Evolutionary conservation across 2,113 vertebrate genomes (phyloP).

Genomic region (Python bivittatus): DNA sequence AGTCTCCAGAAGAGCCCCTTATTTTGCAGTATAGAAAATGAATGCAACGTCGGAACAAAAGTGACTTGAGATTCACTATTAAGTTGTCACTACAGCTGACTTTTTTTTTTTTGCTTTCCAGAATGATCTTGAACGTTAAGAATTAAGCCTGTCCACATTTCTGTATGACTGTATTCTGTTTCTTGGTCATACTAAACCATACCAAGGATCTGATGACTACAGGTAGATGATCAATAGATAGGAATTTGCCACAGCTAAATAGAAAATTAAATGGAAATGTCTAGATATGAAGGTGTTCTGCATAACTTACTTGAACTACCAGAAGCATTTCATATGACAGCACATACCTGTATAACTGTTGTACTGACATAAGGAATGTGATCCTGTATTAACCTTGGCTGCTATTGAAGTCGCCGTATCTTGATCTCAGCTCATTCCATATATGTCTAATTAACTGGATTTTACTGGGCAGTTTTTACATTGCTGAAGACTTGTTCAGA

Average conservation of each 20-base stretch:
- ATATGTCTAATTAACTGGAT: not conserved
- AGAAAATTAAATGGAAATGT: not conserved
- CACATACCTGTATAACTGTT: not conserved
- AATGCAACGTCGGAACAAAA: not conserved
- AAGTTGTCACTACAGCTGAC: too few species aligned
- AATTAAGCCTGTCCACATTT: not conserved
- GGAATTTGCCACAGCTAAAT: not conserved
- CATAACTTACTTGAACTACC: not conserved
- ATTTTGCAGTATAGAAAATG: not conserved
- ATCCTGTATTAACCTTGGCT: not conserved
- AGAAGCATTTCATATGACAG: not conserved
- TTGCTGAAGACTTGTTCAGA: not conserved
- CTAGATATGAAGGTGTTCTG: not conserved
- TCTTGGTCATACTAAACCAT: not conserved
- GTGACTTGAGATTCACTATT: not conserved
- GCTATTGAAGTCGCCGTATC: not conserved
- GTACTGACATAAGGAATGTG: not conserved
- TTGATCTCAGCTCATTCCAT: not conserved
- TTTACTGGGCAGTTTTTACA: not conserved
- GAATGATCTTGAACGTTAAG: not conserved
- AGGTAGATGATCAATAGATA: not conserved
- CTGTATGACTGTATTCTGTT: not conserved
- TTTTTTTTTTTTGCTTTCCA: too few species aligned
- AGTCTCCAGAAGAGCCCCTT: not conserved
- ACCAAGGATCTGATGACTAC: not conserved